phyloP scores from a whole-genome alignment of 2,888 invertebrate genomes.

The Brachynemurus nebulosus region DNA sequence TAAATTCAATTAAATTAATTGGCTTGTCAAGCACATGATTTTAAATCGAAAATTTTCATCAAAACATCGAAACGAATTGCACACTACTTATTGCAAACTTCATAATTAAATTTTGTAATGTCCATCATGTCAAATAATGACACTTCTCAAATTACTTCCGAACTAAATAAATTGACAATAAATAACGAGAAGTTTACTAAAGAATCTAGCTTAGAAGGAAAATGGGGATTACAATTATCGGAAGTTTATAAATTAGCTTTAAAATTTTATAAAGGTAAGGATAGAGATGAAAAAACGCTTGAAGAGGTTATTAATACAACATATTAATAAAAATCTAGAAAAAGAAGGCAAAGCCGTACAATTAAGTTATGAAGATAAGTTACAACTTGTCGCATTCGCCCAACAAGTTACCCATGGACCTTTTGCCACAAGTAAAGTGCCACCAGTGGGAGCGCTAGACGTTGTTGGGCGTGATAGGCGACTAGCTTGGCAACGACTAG shows the following conservation, averaged over 20 bases:
- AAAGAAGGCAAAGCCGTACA: conserved; percentile 97
- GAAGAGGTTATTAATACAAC: too few relatives aligned
- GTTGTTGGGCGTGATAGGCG: conserved; percentile 88
- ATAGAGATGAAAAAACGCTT: too few relatives aligned
- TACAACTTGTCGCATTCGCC: conserved; percentile 81
- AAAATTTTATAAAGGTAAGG: conserved; percentile 89
- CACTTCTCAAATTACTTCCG: conserved; percentile 6
- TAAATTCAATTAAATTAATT: too few relatives aligned
- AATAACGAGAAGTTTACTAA: neutral
- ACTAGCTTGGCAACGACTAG: conserved; percentile 86
- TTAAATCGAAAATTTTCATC: too few relatives aligned
- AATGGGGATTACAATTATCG: conserved; percentile 56
- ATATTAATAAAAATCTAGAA: too few relatives aligned
- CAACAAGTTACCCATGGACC: conserved; percentile 85
- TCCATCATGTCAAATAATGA: conserved; percentile 9
- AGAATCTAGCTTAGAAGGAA: conserved; percentile 19
- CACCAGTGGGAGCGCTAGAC: conserved; percentile 84
- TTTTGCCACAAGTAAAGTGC: conserved; percentile 47
- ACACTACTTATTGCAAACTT: neutral
- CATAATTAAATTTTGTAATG: neutral
- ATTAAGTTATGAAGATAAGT: conserved; percentile 83
- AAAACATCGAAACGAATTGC: too few relatives aligned
- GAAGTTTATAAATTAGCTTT: conserved; percentile 83
- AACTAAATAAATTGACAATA: neutral
- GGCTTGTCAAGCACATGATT: too few relatives aligned